phyloP scores from a whole-genome alignment of 2,888 invertebrate genomes.

The Microctonus hyperodae region DNA sequence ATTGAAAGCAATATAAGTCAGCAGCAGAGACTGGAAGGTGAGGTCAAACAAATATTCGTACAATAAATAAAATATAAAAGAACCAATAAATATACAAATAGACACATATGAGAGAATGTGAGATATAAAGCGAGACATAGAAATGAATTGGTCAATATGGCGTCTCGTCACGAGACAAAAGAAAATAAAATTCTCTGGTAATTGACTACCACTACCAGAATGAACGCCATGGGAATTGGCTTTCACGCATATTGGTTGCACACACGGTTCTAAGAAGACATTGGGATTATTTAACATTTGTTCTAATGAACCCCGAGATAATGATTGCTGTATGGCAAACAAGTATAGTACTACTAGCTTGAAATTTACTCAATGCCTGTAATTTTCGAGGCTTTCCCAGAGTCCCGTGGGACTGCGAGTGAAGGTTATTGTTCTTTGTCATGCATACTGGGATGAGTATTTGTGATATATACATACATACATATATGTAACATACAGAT shows the following conservation, averaged over 20 bases:
- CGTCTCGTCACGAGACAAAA: constrained; percentile 32
- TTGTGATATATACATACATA: not conserved
- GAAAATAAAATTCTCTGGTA: constrained; percentile 14
- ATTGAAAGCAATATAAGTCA: constrained; percentile 24
- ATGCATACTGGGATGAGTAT: constrained; percentile 15
- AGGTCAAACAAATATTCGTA: no score
- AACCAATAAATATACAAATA: no score
- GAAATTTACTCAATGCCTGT: constrained; percentile 20
- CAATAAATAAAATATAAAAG: no score
- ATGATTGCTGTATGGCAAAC: constrained; percentile 18
- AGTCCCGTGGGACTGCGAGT: constrained; percentile 32
- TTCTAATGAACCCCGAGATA: constrained; percentile 37
- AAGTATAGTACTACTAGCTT: constrained; percentile 4
- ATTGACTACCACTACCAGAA: constrained; percentile 24
- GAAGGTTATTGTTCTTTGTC: constrained; percentile 26
- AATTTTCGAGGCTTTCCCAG: constrained; percentile 33
- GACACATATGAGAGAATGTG: no score
- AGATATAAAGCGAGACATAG: no score
- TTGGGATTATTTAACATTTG: constrained; percentile 35
- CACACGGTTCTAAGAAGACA: constrained; percentile 32
- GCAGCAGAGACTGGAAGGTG: constrained; percentile 8
- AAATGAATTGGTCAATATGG: constrained; percentile 21
- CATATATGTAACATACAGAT: no score
- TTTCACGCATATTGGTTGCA: constrained; percentile 24
- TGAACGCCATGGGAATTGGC: constrained; percentile 35